Base-by-base conservation (phyloP, 2,113 vertebrate genomes). In the Mesitornis unicolor region DNA sequence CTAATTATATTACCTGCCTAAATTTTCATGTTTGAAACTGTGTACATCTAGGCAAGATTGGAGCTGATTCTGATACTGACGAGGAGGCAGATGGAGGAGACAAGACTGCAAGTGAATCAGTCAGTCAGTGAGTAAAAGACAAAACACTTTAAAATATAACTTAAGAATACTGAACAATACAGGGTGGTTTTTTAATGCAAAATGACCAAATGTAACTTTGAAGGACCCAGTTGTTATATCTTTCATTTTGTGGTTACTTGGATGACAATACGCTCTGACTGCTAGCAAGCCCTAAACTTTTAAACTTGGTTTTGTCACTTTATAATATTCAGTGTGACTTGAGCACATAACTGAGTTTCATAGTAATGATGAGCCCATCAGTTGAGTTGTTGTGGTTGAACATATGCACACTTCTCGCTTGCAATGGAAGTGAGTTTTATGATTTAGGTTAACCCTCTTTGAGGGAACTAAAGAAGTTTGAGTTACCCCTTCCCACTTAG, bases 91-190 rank as follows among this genome's bases (percentile, higher is more conserved):
- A 97, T 92, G 97, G 97, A 86, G 93, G 73, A 93, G 86, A 78
- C 86, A 98, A 98, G 97, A 96, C 95, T 84, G 97, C 92, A 90
- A 86, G 95, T 57, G 98, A 98, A 91, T 89, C 97, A 92, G 89
- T 98, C 94, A 98, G 96, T 97, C 98, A 99, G 99, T 99, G 97
- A 99, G 99, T 99, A 96, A 91, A 97, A 97, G 92, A 87, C 13
- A 54, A 85, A 84, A 80, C 42, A 24, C 36, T 87, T 94, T 50
- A 64, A 56, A 74, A 48, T 25, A 26, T 94, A 47, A 82, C 53
- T 67, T 43, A 59, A 73, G 51, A 51, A 26, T 50, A 29, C 11
- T 63, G 38, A 70, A 60, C 33, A 65, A 35, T 47, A 35, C 22
- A 51, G 20, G 40, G 38, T 25, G 40, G 38, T 25, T 90, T 90